A percentile compares a stretch with the other conserved stretches of the same genome.
Conservation (phyloP, 2,888 invertebrate genomes). For the Liposcelis brunnea region DNA sequence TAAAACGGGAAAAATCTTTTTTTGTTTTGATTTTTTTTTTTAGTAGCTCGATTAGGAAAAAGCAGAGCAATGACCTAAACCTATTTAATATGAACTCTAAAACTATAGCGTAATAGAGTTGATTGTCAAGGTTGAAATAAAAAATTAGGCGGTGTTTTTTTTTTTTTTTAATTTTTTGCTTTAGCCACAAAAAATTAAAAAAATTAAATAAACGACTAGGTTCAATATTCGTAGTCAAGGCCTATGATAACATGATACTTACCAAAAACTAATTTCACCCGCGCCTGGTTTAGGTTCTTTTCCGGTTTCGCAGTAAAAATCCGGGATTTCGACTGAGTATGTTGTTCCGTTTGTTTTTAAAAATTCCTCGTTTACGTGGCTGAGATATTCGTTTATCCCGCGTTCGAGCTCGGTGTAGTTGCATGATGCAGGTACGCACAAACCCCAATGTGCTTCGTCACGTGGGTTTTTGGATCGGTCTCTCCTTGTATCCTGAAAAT, state of each 20-base stretch:
- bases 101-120: no score
- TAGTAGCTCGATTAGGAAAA: no score
- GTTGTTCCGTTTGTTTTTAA: not conserved
- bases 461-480: constrained; percentile 1
- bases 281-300: not conserved
- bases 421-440: constrained; percentile 2
- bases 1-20: no score
- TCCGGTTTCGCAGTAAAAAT: not conserved
- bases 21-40: no score
- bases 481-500: not conserved
- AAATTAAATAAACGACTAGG: no score
- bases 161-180: no score
- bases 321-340: not conserved
- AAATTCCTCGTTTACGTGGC: not conserved
- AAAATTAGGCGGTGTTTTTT: no score
- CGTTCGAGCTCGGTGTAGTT: not conserved
- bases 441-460: not conserved
- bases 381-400: constrained; percentile 18
- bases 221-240: not conserved
- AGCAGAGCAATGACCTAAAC: no score
- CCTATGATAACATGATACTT: not conserved
- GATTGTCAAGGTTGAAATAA: no score
- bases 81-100: no score
- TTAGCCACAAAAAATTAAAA: no score
- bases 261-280: constrained; percentile 1